Conservation (phyloP, 2,888 invertebrate species). For the Chydorus sphaericus region DNA sequence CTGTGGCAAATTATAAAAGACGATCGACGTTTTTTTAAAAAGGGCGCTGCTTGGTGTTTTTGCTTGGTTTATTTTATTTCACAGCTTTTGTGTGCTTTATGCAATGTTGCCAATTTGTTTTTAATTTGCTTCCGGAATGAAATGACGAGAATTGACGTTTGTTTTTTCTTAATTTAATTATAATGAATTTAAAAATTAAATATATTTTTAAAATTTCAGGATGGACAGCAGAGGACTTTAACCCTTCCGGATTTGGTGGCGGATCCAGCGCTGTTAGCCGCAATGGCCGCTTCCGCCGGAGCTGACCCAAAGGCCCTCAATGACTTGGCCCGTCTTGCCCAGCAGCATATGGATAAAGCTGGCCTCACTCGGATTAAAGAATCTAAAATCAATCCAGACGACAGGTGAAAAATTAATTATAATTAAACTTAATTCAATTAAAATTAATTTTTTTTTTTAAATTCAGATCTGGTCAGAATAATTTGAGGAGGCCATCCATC, state of each 20-base stretch:
- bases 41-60: too few species aligned
- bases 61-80: too few species aligned
- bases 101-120: too few species aligned
- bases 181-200: neutral
- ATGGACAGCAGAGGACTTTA: neutral
- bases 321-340: conserved; percentile 10
- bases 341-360: neutral
- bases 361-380: neutral
- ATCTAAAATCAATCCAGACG: neutral
- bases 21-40: too few species aligned
- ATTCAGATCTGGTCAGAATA: too few species aligned
- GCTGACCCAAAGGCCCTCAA: conserved; percentile 3
- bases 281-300: neutral
- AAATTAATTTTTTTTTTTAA: too few species aligned
- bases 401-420: neutral
- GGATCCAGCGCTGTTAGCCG: conserved; percentile 2
- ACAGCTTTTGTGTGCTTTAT: too few species aligned
- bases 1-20: too few species aligned
- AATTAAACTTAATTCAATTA: neutral
- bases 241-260: conserved; percentile 9
- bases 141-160: too few species aligned
- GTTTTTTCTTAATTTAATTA: neutral
- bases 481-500: neutral
- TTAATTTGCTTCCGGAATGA: too few species aligned
- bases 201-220: neutral